Percentiles rank a stretch among this genome's conserved stretches.
Evolutionary conservation across 2,113 vertebrate genomes (phyloP).

Genomic region (Semnopithecus entellus): DNA sequence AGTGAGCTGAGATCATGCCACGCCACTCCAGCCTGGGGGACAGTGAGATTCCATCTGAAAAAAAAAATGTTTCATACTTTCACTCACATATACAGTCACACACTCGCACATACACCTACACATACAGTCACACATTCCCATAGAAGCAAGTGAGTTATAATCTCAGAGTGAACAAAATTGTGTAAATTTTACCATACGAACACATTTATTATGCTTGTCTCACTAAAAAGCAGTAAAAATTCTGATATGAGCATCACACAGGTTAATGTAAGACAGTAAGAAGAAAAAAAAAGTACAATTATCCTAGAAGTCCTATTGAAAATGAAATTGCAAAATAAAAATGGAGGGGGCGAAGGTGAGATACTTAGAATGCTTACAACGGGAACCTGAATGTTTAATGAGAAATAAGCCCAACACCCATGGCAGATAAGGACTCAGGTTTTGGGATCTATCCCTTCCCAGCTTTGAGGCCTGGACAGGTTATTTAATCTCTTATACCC

Average conservation of each 20-base stretch:
- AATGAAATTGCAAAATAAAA: neutral
- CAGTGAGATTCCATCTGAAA: too few relatives aligned
- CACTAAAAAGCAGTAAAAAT: neutral
- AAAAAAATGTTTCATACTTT: neutral
- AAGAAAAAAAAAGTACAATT: neutral
- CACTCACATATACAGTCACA: neutral
- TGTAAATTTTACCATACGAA: too few relatives aligned
- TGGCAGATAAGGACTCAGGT: neutral
- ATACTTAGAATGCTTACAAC: neutral
- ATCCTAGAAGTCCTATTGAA: neutral
- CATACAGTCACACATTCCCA: neutral
- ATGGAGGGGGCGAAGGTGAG: neutral
- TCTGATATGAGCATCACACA: neutral
- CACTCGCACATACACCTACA: too few relatives aligned
- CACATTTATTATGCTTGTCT: neutral
- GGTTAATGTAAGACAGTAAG: neutral
- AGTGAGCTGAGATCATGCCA: too few relatives aligned
- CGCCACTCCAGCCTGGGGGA: too few relatives aligned
- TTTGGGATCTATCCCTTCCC: neutral
- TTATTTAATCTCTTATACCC: too few relatives aligned
- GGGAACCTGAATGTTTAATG: neutral
- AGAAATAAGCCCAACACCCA: neutral
- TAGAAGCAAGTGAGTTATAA: neutral
- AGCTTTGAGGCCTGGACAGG: neutral
- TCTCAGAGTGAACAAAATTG: neutral